Percentiles rank a stretch among this genome's conserved stretches.
Evolutionary conservation across 2,797 vertebrate genomes (phyloP).

Genomic region (Gymnothorax reevesii): DNA sequence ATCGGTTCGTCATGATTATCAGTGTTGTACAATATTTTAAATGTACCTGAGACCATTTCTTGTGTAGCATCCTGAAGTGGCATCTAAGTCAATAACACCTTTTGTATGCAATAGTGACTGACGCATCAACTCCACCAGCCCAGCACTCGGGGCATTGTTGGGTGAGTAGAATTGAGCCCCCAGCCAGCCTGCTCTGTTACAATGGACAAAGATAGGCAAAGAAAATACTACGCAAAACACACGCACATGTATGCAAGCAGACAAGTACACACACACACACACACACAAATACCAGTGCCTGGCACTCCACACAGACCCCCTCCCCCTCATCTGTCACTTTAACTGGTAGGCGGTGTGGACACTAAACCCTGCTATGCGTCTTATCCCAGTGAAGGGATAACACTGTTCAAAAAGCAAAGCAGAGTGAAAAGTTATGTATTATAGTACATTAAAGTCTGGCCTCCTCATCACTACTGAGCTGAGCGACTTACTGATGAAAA

Average conservation of each 20-base stretch:
- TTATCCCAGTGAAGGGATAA: not conserved
- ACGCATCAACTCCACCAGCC: not conserved
- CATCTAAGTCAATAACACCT: not conserved
- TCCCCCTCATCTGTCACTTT: not conserved
- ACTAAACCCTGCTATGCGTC: not conserved
- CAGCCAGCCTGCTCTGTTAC: not conserved
- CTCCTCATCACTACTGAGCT: not conserved
- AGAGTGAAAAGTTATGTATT: not conserved
- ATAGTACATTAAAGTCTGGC: not conserved
- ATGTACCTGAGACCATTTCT: not conserved
- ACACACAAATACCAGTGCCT: not conserved
- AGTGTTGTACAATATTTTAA: not conserved
- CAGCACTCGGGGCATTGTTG: not conserved
- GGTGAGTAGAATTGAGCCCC: not conserved
- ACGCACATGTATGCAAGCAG: not conserved
- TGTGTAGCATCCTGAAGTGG: not conserved
- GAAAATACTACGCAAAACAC: not conserved
- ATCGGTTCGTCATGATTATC: not conserved
- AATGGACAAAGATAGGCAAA: not conserved
- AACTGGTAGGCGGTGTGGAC: not conserved
- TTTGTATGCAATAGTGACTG: not conserved
- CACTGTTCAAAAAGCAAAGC: not conserved
- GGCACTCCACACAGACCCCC: not conserved
- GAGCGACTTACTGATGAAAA: not conserved
- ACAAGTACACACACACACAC: not conserved